phyloP scores from a whole-genome alignment of 2,888 invertebrate species.

The Lasioglossum oenotherae region DNA sequence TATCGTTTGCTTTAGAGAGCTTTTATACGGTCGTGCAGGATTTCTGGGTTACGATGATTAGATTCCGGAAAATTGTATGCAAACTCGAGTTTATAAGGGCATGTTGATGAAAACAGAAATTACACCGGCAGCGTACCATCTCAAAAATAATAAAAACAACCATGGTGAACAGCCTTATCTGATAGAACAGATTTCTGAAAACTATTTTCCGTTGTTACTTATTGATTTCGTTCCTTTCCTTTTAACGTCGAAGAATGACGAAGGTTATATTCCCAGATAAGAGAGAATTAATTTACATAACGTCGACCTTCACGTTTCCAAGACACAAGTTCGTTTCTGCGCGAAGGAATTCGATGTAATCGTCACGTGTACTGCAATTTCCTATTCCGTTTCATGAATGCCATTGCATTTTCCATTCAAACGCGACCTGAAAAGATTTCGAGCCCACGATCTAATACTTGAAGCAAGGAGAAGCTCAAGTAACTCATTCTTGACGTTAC shows the following conservation, averaged over 20 bases:
- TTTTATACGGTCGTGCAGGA: not conserved
- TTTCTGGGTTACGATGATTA: constrained; percentile 2
- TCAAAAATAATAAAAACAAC: not conserved
- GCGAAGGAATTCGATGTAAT: constrained; percentile 53
- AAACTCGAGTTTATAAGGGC: not conserved
- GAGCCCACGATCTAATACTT: not conserved
- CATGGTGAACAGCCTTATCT: not conserved
- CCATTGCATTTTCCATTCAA: constrained; percentile 21
- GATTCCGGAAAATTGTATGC: not conserved
- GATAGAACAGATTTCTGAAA: not conserved
- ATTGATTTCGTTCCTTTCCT: constrained; percentile 43
- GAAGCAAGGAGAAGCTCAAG: not conserved
- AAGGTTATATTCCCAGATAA: constrained; percentile 56
- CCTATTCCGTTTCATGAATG: constrained; percentile 36
- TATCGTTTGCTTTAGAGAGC: not conserved
- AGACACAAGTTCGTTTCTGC: constrained; percentile 44
- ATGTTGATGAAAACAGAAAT: not conserved
- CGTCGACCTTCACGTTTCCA: constrained; percentile 51
- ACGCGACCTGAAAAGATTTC: constrained; percentile 28
- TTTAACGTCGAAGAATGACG: constrained; percentile 24
- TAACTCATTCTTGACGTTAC: not conserved
- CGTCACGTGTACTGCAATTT: constrained; percentile 52
- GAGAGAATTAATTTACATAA: constrained; percentile 63
- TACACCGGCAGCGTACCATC: not conserved
- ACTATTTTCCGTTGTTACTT: not conserved